Evolutionary conservation across 1,140 invertebrate species (phyloP), one percentile per base, ranked within the genome.

Genomic region (Bombus difficillimus): DNA sequence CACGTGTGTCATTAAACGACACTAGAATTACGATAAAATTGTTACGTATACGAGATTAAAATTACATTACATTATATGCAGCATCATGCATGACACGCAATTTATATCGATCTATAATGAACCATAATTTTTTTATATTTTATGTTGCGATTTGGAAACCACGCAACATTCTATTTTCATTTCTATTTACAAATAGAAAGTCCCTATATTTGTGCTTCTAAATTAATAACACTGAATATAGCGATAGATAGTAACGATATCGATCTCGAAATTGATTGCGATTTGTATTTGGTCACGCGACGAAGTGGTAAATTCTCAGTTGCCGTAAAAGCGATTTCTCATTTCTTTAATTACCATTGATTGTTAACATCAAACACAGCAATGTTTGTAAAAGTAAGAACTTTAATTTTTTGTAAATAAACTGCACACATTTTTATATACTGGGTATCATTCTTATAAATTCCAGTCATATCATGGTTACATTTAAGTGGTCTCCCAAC

Each of bases 381-480:
- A 1, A 83, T 69, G 64, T n/a, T 18, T 41, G 12, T 28, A 18
- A 22, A 75, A 53, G 64, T 69, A 69, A 68, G 34, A 37, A 12
- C 2, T 8, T 18, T 2, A 37, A 0, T 47, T 47, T 47, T 34
- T 5, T 43, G 0, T 1, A 53, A 64, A 37, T 13, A 5, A 15
- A 10, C 5, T 12, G 8, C 6, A 32, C 8, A 34, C 0, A 22
- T 5, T 9, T 12, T 34, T 9, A 28, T 15, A 32, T 66, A 66
- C 32, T 1, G 3, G n/a, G 1, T 32, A 10, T 22, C 12, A 9
- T 83, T 37, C 39, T 3, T 28, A 8, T 71, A 57, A 28, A 53
- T 80, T 68, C 22, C 41, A 85, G 79, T 22, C 37, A 12, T 57
- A 81, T 47, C 39, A 90, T 88, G 83, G 64, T 83, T 78, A 88